Percentiles rank a stretch among this genome's conserved stretches.
These are phyloP conservation scores for Actinemys pallida DNA, from an alignment of 2,113 vertebrate genomes.

Conservation along the genomic window DNA sequence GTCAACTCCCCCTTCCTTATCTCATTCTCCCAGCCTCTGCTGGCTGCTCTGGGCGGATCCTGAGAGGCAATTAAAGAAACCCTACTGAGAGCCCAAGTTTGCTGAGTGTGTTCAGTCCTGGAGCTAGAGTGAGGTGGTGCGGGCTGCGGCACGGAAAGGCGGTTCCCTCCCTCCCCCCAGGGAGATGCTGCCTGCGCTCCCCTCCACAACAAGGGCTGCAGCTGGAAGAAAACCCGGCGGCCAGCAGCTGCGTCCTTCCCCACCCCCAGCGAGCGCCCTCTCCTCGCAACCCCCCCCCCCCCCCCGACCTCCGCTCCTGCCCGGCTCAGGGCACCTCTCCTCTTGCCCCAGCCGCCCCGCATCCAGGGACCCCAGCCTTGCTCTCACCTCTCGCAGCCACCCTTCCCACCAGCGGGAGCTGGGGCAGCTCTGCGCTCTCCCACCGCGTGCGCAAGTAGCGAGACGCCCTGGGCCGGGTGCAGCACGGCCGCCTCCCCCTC, in stretches of 20 bases:
- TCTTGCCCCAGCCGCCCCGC: too few relatives aligned
- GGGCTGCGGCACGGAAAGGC: background rate
- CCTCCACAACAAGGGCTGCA: background rate
- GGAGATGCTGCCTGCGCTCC: background rate
- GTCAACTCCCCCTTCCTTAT: background rate
- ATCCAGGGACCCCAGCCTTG: too few relatives aligned
- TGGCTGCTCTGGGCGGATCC: background rate
- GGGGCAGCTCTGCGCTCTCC: background rate
- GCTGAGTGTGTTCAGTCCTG: background rate
- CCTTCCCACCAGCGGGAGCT: background rate
- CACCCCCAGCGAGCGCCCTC: too few relatives aligned
- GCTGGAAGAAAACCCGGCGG: background rate
- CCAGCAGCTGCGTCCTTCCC: too few relatives aligned
- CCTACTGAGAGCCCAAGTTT: background rate
- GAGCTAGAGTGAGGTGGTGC: background rate
- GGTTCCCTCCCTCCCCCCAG: background rate
- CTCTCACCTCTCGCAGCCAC: background rate
- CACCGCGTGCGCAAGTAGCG: too few relatives aligned
- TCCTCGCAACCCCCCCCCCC: too few relatives aligned
- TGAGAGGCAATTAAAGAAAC: background rate
- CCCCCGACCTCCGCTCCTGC: too few relatives aligned
- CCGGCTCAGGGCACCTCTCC: too few relatives aligned
- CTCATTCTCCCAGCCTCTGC: background rate
- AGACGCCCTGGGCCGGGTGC: too few relatives aligned
- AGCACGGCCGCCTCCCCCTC: too few relatives aligned